phyloP scores from a whole-genome alignment of 2,888 invertebrate species.

The Agrochola lychnidis region DNA sequence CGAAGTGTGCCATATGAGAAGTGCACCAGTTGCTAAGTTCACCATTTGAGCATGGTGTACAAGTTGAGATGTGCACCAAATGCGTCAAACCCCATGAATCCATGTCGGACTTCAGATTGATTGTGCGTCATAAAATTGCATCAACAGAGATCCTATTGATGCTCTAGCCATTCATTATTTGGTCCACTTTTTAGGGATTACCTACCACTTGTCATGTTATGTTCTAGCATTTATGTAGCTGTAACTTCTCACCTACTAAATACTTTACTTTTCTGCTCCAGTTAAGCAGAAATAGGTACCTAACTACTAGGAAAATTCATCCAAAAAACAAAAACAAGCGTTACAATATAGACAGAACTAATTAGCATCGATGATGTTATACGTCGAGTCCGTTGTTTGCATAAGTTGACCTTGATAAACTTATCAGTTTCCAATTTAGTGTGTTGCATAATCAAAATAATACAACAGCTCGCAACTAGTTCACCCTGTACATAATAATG shows the following conservation, averaged over 20 bases:
- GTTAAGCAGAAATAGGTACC: no score
- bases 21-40: no score
- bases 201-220: no score
- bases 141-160: not conserved
- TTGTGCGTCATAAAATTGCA: not conserved
- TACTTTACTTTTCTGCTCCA: not conserved
- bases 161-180: not conserved
- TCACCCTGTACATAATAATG: slow-evolving; percentile 49
- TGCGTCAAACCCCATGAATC: no score
- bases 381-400: slow-evolving; percentile 18
- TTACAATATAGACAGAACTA: slow-evolving; percentile 7
- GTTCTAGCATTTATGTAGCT: not conserved
- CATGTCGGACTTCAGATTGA: no score
- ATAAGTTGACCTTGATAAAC: slow-evolving; percentile 44
- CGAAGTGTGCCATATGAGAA: no score
- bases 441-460: slow-evolving; percentile 50
- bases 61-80: no score
- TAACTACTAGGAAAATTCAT: no score
- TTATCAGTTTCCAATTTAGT: slow-evolving; percentile 44
- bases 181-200: not conserved
- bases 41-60: no score
- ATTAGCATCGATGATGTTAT: slow-evolving; percentile 42
- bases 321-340: not conserved
- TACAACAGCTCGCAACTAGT: slow-evolving; percentile 40
- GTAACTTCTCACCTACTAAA: not conserved